A percentile compares a stretch with the other conserved stretches of the same genome.
Conservation (phyloP, 2,797 vertebrate genomes). For the Scolopax rusticola region DNA sequence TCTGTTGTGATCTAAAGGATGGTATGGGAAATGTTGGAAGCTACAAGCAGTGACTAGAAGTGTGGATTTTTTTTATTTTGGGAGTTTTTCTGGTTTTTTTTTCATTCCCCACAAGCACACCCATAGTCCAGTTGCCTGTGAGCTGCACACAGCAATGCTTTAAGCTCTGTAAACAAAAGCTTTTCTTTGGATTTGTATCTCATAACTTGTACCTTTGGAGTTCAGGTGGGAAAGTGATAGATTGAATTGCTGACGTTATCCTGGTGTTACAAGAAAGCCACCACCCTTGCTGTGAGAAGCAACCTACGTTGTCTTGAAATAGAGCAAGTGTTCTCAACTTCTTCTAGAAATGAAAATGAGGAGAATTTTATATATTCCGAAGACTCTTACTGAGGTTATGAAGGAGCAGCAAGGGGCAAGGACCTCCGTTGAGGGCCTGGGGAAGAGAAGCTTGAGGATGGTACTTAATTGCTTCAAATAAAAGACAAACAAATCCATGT, state of each 20-base stretch:
- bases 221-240: background rate
- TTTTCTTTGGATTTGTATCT: background rate
- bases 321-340: background rate
- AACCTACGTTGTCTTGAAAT: background rate
- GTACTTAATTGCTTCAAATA: background rate
- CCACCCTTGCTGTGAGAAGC: background rate
- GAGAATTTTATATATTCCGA: background rate
- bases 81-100: background rate
- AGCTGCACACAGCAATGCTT: background rate
- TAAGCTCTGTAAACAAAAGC: background rate
- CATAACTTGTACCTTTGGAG: background rate
- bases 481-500: background rate
- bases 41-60: background rate
- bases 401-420: background rate
- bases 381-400: background rate
- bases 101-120: background rate
- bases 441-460: rapidly evolving
- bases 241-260: background rate
- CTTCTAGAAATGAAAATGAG: background rate
- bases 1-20: background rate
- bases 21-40: background rate
- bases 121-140: rapidly evolving
- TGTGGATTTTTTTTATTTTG: background rate
- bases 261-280: background rate
- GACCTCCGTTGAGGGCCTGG: rapidly evolving